Conservation (phyloP, 2,888 invertebrate genomes). For the Agriopis aurantiaria region DNA sequence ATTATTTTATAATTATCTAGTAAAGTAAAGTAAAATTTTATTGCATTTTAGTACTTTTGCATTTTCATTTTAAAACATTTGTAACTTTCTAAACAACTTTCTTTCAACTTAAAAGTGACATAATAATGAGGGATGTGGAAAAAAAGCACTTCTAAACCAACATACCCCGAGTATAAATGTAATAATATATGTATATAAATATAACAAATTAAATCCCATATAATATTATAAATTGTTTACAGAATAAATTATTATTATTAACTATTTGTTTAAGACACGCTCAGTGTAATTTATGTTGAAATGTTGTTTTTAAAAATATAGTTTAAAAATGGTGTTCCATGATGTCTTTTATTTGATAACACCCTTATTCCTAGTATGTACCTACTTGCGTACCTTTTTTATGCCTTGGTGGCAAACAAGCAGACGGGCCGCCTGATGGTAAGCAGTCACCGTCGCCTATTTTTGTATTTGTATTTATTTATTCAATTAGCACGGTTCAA, state of each 20-base stretch:
- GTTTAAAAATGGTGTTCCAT: conserved; percentile 73
- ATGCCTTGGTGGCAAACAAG: too few species aligned
- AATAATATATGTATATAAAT: conserved; percentile 15
- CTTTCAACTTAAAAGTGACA: conserved; percentile 12
- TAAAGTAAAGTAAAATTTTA: too few species aligned
- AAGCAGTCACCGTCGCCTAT: too few species aligned
- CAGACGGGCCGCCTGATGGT: neutral
- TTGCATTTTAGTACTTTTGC: too few species aligned
- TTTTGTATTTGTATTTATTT: too few species aligned
- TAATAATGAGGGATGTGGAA: conserved; percentile 12
- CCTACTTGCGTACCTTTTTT: too few species aligned
- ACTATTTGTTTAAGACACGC: conserved; percentile 46
- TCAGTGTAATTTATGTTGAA: conserved; percentile 68
- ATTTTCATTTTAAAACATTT: conserved; percentile 10
- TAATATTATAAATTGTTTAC: conserved; percentile 43
- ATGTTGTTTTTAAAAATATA: conserved; percentile 75
- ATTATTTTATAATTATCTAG: too few species aligned
- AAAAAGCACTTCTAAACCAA: conserved; percentile 31
- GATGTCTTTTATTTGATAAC: conserved; percentile 40
- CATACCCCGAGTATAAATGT: conserved; percentile 33
- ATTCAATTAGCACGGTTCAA: too few species aligned
- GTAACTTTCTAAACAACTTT: conserved; percentile 49
- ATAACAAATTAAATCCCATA: conserved; percentile 30
- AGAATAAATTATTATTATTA: conserved; percentile 41
- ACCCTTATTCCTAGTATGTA: neutral